Evolutionary conservation across 2,113 vertebrate species (phyloP), one percentile per base, ranked within the genome.

Genomic region (Labeo catla): DNA sequence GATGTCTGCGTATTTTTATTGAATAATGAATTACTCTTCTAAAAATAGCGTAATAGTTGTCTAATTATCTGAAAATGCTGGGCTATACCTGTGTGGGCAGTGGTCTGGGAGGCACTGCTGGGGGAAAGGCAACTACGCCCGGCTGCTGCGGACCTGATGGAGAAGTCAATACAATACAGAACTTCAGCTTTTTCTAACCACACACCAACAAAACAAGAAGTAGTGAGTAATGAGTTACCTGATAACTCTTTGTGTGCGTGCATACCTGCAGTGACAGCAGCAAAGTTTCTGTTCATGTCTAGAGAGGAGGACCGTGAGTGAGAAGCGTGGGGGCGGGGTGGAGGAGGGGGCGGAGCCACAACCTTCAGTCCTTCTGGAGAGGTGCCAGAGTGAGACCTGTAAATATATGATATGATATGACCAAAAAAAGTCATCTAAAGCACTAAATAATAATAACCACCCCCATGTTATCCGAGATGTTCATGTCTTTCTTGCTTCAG

Each of bases 301-400:
- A 99, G 94, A 70, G 98, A 99, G 0, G 98, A 99, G 0, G 98
- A 99, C 65, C 98, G 95, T n/a, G 98, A 99, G 91, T 99, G 98
- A 34, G 98, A 97, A 34, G 96, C 95, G 85, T 97, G 96, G 83
- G 98, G 98, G 70, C 97, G 95, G 13, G 98, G 98, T 5, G 98
- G 98, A 4, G 98, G 98, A 0, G 98, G 97, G 0, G 98, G 98
- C 0, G 98, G 98, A 0, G 98, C 98, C 49, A 95, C 94, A 23
- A 93, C 93, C 86, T 96, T 95, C 54, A 96, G 93, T 21, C 94
- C 82, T 88, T 98, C 98, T 36, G 97, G 98, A 86, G 98, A 99
- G 0, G 97, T 95, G 81, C 98, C 97, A n/a, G 98, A 99, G 93
- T 98, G 97, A 86, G 98, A 99, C 89, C 98, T 99, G 92, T 78